Conservation (phyloP, 2,797 vertebrate species). For the Microtus agrestis region DNA sequence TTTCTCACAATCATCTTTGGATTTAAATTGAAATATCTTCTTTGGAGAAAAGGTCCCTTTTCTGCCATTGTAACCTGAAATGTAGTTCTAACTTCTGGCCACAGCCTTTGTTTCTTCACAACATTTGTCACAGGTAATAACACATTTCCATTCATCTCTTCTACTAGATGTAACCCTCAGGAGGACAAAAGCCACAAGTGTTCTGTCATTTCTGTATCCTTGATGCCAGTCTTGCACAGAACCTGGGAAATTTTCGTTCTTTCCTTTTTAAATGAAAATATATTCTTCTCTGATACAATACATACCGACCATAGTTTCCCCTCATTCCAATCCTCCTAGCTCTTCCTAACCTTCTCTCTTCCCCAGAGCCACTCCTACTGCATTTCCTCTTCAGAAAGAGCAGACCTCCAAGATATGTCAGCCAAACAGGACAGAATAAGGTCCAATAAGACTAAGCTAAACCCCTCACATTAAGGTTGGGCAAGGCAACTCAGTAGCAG, state of each 20-base stretch:
- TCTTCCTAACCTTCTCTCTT: background rate
- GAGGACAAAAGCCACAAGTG: background rate
- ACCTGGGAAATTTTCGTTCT: background rate
- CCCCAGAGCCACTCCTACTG: background rate
- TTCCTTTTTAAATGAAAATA: background rate
- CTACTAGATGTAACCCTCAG: background rate
- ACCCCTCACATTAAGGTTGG: background rate
- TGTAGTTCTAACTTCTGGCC: background rate
- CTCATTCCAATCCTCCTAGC: background rate
- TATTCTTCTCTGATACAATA: background rate
- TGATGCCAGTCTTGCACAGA: background rate
- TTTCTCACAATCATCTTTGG: background rate
- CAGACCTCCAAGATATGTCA: background rate
- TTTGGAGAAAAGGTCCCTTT: constrained; percentile 15
- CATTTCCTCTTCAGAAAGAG: background rate
- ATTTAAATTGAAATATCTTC: background rate
- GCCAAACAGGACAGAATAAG: background rate
- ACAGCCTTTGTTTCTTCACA: background rate
- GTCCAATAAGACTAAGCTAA: background rate
- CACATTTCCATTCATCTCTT: background rate
- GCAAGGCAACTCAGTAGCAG: background rate
- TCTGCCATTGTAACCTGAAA: constrained; percentile 24
- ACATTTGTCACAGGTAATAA: background rate
- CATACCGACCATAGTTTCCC: background rate
- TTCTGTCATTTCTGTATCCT: background rate